These are phyloP conservation scores for Anabas testudineus DNA, from an alignment of 2,797 vertebrate genomes.

Conservation along the genomic window DNA sequence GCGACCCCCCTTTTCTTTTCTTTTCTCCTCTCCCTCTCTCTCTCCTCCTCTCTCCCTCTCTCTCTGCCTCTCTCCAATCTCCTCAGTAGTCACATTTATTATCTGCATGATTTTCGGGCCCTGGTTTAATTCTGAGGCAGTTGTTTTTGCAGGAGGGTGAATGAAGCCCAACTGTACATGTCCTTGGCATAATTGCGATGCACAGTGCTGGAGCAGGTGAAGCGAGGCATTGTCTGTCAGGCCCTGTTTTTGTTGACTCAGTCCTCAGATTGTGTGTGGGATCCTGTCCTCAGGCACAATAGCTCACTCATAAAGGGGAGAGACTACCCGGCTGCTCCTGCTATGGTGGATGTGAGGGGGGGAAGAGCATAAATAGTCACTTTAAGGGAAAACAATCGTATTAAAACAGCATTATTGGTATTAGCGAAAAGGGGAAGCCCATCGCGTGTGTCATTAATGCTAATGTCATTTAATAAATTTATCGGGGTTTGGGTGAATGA, in stretches of 20 bases:
- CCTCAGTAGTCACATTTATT: constrained; percentile 87
- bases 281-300: constrained; percentile 98
- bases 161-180: constrained; percentile 97
- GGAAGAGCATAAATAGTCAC: constrained; percentile 91
- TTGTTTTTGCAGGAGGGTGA: constrained; percentile 94
- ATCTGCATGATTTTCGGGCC: constrained; percentile 71
- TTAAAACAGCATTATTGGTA: constrained; percentile 92
- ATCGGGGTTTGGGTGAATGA: constrained; percentile 68
- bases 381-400: constrained; percentile 95
- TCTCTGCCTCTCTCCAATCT: constrained; percentile 43
- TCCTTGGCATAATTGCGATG: constrained; percentile 98
- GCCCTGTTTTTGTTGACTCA: constrained; percentile 99
- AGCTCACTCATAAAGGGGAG: constrained; percentile 94
- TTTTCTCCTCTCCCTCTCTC: constrained; percentile 52
- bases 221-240: constrained; percentile 98
- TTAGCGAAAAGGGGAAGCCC: constrained; percentile 85
- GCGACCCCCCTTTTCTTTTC: constrained; percentile 61
- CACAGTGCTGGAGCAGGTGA: constrained; percentile 97
- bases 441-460: constrained; percentile 85
- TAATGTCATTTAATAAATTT: constrained; percentile 84
- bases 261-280: constrained; percentile 98
- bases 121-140: constrained; percentile 90
- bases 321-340: constrained; percentile 91
- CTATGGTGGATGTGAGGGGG: constrained; percentile 77
- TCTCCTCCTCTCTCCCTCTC: neutral